Conservation (phyloP, 2,797 vertebrate species). For the Sarcophilus harrisii region DNA sequence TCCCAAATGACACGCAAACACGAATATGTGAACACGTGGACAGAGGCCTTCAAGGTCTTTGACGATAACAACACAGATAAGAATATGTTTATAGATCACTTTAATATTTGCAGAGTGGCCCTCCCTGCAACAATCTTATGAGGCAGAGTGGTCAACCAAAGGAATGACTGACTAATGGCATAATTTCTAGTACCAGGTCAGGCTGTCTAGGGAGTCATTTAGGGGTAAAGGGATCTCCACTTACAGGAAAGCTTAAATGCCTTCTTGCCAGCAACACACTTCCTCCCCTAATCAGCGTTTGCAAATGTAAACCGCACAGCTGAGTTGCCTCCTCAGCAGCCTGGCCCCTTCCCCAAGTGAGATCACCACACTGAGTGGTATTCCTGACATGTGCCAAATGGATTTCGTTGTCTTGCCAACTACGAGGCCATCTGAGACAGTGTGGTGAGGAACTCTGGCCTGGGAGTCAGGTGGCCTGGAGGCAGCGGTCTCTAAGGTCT, state of each 20-base stretch:
- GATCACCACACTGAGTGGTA: background rate
- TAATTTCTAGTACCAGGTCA: background rate
- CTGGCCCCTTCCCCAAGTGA: background rate
- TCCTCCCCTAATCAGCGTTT: background rate
- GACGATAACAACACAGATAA: background rate
- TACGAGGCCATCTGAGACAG: background rate
- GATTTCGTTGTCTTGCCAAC: background rate
- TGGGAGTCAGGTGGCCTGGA: slow-evolving; percentile 1
- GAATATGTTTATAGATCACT: background rate
- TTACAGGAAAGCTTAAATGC: background rate
- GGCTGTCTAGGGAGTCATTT: background rate
- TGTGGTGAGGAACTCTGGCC: slow-evolving; percentile 14
- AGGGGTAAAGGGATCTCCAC: background rate
- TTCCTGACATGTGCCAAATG: background rate
- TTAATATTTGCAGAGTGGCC: background rate
- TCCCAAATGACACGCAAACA: background rate
- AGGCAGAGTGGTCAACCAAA: background rate
- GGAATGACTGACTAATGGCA: background rate
- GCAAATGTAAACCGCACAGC: accelerated
- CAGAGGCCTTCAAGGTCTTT: background rate
- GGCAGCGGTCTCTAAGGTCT: background rate
- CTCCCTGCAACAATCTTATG: background rate
- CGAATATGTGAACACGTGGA: background rate
- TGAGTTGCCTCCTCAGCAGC: background rate
- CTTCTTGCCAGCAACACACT: background rate